Evolutionary conservation across 2,113 vertebrate genomes (phyloP).

Genomic region (Dasyprocta punctata): DNA sequence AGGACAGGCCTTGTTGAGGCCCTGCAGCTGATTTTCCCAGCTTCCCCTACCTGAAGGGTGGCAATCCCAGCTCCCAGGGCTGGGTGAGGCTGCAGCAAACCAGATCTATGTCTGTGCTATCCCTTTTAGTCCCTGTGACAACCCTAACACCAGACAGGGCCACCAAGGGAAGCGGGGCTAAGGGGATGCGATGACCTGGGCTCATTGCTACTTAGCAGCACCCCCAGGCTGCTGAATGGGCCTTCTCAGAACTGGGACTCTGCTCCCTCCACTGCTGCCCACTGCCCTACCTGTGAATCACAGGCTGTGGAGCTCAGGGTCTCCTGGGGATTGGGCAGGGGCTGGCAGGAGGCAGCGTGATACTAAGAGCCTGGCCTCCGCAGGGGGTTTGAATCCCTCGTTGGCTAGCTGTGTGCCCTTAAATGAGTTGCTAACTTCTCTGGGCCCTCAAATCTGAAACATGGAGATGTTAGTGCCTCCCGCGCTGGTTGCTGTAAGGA

Average conservation of each 20-base stretch:
- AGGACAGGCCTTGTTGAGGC: background rate
- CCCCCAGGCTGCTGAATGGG: rapidly evolving
- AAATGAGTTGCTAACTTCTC: background rate
- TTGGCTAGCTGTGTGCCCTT: constrained; percentile 29
- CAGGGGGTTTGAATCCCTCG: background rate
- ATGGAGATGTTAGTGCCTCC: background rate
- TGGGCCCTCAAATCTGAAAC: background rate
- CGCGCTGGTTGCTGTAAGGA: rapidly evolving
- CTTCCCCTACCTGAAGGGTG: rapidly evolving
- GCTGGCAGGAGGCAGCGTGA: background rate
- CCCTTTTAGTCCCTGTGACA: background rate
- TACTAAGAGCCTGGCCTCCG: background rate
- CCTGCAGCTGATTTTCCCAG: background rate
- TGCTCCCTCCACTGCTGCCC: background rate
- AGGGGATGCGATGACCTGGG: too few species aligned
- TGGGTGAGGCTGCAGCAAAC: background rate
- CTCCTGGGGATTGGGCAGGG: background rate
- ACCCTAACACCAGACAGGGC: rapidly evolving
- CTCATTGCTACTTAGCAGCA: background rate
- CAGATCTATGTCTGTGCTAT: rapidly evolving
- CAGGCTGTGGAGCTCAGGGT: background rate
- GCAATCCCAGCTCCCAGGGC: rapidly evolving
- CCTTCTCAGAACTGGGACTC: background rate
- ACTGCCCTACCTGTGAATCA: background rate
- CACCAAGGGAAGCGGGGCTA: rapidly evolving